A percentile compares a stretch with the other conserved stretches of the same genome.
Evolutionary conservation across 2,888 invertebrate species (phyloP).

Genomic region (Ormyrus pomaceus): DNA sequence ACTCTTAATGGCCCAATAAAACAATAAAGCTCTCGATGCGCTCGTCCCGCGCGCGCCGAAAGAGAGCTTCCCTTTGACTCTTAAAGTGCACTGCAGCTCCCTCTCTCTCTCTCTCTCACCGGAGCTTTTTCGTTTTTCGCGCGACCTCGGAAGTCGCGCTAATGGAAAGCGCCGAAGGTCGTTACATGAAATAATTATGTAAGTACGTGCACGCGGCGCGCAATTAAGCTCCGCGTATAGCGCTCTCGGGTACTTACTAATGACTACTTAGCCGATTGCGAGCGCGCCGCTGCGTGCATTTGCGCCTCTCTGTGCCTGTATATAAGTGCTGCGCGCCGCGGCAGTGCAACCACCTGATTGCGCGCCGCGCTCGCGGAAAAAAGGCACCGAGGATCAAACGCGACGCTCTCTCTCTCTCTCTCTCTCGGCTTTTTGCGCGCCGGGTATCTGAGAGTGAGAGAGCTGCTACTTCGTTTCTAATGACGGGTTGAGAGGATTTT

Average conservation of each 20-base stretch:
- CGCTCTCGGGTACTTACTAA: slow-evolving; percentile 50
- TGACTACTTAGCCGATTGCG: slow-evolving; percentile 47
- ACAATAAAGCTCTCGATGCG: not conserved
- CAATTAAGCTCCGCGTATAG: slow-evolving; percentile 53
- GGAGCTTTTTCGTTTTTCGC: not conserved
- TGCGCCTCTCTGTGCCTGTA: no score
- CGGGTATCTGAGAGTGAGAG: not conserved
- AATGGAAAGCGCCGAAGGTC: slow-evolving; percentile 57
- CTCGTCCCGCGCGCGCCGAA: not conserved
- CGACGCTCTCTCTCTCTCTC: not conserved
- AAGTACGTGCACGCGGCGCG: slow-evolving; percentile 39
- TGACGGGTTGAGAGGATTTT: no score
- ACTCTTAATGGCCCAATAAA: slow-evolving; percentile 25
- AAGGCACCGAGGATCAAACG: no score
- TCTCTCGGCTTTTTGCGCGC: not conserved
- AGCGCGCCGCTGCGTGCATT: not conserved
- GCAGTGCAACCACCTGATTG: no score
- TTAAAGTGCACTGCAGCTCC: not conserved
- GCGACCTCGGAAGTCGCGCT: slow-evolving; percentile 31
- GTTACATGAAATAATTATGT: slow-evolving; percentile 58
- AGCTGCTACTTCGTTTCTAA: no score
- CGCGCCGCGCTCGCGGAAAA: no score
- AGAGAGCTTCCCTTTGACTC: slow-evolving; percentile 21
- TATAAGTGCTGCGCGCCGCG: no score
- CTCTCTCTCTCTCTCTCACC: not conserved